Conservation (phyloP, 23 tunicate species). For the Halocynthia aurantium region DNA sequence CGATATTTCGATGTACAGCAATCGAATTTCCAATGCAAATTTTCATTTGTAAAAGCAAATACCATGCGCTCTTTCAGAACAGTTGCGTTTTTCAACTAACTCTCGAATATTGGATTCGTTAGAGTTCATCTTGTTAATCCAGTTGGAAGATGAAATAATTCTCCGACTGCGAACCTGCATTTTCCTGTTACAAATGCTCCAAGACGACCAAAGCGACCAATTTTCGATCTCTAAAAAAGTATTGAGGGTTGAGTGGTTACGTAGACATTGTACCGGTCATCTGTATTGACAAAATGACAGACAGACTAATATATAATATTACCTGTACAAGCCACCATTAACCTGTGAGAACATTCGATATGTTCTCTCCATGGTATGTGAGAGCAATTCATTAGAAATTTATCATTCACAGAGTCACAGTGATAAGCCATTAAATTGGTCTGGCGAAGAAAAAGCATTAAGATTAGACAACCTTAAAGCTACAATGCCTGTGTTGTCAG, state of each 20-base stretch:
- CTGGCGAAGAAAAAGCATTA: not conserved
- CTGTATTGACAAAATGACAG: not conserved
- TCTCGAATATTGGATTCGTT: no score
- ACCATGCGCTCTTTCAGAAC: no score
- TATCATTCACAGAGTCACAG: not conserved
- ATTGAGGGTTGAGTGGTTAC: not conserved
- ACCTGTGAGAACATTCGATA: not conserved
- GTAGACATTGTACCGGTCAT: not conserved
- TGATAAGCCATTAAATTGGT: not conserved
- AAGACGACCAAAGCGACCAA: conserved; percentile 6
- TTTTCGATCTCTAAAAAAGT: not conserved
- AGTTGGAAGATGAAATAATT: no score
- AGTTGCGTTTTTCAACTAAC: no score
- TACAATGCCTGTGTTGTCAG: no score
- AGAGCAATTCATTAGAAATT: not conserved
- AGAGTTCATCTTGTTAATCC: no score
- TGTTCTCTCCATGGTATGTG: conserved; percentile 9
- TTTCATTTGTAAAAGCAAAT: no score
- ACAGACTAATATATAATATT: not conserved
- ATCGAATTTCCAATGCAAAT: no score
- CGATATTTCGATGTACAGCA: no score
- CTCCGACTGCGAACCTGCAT: no score
- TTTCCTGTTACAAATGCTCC: not conserved
- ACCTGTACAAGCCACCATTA: conserved; percentile 15
- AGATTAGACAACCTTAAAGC: no score